Conservation (phyloP, 2,797 vertebrate species). For the Chelon labrosus region DNA sequence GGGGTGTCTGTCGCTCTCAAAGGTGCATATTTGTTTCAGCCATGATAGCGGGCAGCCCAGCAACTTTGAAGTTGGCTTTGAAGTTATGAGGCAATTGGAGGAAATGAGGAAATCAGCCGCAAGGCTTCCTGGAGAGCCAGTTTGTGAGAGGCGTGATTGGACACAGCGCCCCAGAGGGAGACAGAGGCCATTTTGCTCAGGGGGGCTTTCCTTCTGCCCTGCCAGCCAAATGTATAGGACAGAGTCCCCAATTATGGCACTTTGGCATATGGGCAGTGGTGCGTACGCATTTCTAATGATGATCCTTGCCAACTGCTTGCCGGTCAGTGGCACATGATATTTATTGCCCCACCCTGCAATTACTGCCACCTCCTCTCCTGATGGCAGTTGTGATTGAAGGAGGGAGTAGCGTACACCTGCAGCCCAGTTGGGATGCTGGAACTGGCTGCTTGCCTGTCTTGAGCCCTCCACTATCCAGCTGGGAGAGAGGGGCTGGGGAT, state of each 20-base stretch:
- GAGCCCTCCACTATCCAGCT: conserved; percentile 59
- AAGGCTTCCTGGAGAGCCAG: conserved; percentile 65
- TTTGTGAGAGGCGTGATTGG: conserved; percentile 74
- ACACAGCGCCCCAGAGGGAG: conserved; percentile 70
- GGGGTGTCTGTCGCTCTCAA: conserved; percentile 35
- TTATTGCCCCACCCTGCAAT: conserved; percentile 77
- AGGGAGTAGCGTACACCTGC: conserved; percentile 67
- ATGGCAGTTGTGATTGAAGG: conserved; percentile 50
- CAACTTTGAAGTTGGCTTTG: conserved; percentile 71
- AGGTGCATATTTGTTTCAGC: conserved; percentile 29
- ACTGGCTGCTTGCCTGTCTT: conserved; percentile 66
- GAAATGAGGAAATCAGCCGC: conserved; percentile 65
- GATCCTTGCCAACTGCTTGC: conserved; percentile 81
- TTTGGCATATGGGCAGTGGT: conserved; percentile 82
- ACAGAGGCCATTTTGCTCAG: conserved; percentile 64
- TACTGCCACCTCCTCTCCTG: conserved; percentile 70
- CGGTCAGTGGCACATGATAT: conserved; percentile 72
- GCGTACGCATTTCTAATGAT: conserved; percentile 73
- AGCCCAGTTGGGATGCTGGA: conserved; percentile 62
- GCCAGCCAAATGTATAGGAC: conserved; percentile 60
- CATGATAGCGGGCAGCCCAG: conserved; percentile 25
- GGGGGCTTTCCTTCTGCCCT: conserved; percentile 62
- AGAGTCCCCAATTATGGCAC: conserved; percentile 79
- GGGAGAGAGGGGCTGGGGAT: conserved; percentile 41
- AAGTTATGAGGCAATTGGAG: conserved; percentile 72